Percentiles rank a stretch among this genome's conserved stretches.
Conservation (phyloP, 1,140 invertebrate species). For the Delia radicum region DNA sequence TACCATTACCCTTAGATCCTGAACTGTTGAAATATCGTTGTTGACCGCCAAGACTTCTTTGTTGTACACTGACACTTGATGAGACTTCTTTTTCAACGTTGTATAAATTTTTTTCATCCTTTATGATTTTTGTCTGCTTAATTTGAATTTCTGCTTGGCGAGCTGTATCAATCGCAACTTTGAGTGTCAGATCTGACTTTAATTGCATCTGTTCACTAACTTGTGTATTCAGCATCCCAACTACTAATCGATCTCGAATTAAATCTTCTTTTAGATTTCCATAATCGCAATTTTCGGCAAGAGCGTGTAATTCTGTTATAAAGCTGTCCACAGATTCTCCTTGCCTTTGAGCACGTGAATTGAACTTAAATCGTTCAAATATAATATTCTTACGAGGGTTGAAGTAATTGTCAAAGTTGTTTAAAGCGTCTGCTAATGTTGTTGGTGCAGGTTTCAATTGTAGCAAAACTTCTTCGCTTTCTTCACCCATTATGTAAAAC, state of each 20-base stretch:
- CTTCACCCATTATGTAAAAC: conserved; percentile 4
- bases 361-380: conserved; percentile 30
- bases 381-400: conserved; percentile 42
- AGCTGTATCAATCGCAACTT: conserved; percentile 26
- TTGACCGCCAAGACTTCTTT: conserved; percentile 11
- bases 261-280: conserved; percentile 28
- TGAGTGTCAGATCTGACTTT: conserved; percentile 26
- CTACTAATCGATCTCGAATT: conserved; percentile 31
- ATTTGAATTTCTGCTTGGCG: conserved; percentile 26
- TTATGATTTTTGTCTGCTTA: neutral
- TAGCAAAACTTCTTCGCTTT: conserved; percentile 8
- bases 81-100: conserved; percentile 26
- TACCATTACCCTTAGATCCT: conserved; percentile 32
- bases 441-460: neutral
- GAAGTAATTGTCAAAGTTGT: conserved; percentile 46
- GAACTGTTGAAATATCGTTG: conserved; percentile 33
- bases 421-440: conserved; percentile 4
- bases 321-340: conserved; percentile 31
- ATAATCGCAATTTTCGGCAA: conserved; percentile 32
- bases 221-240: conserved; percentile 23
- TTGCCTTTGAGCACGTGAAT: conserved; percentile 31
- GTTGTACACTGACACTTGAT: too few species aligned
- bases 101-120: conserved; percentile 6
- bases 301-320: conserved; percentile 28
- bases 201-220: conserved; percentile 26